A percentile compares a stretch with the other conserved stretches of the same genome.
These are phyloP conservation scores for Tokudaia tokunoshimensis DNA, from an alignment of 2,797 vertebrate species.

Conservation along the genomic window DNA sequence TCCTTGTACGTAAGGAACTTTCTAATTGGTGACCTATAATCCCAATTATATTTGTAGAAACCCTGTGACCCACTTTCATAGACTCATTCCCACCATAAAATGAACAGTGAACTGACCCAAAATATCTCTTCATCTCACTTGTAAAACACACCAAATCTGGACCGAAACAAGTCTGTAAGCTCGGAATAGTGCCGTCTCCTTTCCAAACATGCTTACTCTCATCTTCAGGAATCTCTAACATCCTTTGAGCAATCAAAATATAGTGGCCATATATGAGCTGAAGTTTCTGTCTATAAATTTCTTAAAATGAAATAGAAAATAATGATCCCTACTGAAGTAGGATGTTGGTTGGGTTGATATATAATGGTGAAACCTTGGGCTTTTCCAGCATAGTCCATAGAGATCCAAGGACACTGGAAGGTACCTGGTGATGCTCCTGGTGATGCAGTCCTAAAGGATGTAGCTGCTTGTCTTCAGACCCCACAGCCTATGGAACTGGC, in stretches of 20 bases:
- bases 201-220: neutral
- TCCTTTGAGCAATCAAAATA: neutral
- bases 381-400: neutral
- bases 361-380: neutral
- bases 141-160: neutral
- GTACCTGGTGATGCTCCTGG: neutral
- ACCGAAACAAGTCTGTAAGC: neutral
- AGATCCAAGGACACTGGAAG: neutral
- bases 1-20: neutral
- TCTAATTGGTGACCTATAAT: conserved; percentile 55
- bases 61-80: neutral
- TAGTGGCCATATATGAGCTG: neutral
- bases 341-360: neutral
- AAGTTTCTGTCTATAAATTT: conserved; percentile 3
- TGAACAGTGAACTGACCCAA: neutral
- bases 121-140: neutral
- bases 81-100: conserved; percentile 21
- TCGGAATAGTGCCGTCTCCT: neutral
- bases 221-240: neutral
- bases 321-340: neutral
- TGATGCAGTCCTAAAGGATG: neutral
- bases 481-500: neutral
- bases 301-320: conserved; percentile 55
- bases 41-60: conserved; percentile 58
- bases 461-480: neutral